Percentiles rank a stretch among this genome's conserved stretches.
These are phyloP conservation scores for Picus viridis DNA, from an alignment of 2,797 vertebrate species.

Conservation along the genomic window DNA sequence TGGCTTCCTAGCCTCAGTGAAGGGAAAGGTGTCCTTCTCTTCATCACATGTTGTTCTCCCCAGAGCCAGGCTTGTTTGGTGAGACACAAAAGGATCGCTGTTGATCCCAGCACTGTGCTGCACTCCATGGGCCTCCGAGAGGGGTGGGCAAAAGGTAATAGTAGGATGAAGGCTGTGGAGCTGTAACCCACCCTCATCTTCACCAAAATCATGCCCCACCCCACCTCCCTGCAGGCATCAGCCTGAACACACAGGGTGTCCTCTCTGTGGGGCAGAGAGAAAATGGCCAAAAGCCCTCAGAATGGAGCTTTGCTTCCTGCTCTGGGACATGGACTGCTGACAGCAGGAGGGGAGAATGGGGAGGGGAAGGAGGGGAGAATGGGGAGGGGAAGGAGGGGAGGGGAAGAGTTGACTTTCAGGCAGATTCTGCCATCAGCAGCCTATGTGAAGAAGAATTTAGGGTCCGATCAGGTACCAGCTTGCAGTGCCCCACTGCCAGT, in stretches of 20 bases:
- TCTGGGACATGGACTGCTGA: not conserved
- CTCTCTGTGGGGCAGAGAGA: not conserved
- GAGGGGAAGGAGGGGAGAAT: not conserved
- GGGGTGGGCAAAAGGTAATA: no score
- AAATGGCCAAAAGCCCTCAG: not conserved
- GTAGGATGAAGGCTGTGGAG: not conserved
- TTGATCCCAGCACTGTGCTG: not conserved
- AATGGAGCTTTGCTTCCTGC: not conserved
- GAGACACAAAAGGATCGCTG: not conserved
- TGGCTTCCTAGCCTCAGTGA: not conserved
- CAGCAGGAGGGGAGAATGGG: not conserved
- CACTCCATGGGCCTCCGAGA: not conserved
- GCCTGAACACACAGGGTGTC: not conserved
- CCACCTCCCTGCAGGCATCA: not conserved
- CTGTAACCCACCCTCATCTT: not conserved
- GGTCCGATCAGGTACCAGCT: not conserved
- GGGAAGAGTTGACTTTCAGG: not conserved
- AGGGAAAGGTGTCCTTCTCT: not conserved
- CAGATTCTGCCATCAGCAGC: not conserved
- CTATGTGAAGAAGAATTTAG: not conserved
- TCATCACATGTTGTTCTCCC: not conserved
- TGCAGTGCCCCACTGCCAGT: not conserved
- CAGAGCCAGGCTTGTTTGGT: not conserved
- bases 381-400: not conserved
- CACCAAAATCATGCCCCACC: not conserved